Conservation (phyloP, 2,797 vertebrate genomes). For the Varecia variegata region DNA sequence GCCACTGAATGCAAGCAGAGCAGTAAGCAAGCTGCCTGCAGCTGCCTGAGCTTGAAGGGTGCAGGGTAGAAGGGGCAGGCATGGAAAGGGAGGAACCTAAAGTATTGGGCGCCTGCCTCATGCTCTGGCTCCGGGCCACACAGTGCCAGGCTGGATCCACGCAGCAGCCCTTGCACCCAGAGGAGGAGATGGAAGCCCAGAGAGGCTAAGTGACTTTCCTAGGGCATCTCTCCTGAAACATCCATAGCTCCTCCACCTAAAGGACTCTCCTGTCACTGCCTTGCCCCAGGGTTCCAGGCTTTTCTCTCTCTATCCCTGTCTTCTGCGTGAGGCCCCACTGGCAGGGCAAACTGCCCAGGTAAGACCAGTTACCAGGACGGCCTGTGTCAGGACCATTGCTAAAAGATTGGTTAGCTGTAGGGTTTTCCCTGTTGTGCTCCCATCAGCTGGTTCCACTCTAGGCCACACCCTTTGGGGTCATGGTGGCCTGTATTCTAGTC, state of each 20-base stretch:
- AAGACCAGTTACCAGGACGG: background rate
- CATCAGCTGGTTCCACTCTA: background rate
- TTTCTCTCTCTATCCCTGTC: background rate
- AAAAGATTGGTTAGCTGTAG: background rate
- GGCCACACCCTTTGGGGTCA: background rate
- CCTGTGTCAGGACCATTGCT: background rate
- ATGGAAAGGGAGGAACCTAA: background rate
- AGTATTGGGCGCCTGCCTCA: background rate
- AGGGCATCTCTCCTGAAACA: background rate
- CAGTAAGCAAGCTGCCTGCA: background rate
- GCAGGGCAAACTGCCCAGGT: background rate
- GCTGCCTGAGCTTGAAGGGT: background rate
- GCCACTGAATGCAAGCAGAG: background rate
- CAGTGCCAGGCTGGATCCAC: background rate
- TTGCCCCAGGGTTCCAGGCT: background rate
- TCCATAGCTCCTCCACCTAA: background rate
- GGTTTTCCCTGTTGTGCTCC: background rate
- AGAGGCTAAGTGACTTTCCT: background rate
- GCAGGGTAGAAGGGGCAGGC: background rate
- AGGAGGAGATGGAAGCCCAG: background rate
- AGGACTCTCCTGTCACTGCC: background rate
- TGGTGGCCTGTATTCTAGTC: background rate
- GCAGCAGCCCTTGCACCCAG: background rate
- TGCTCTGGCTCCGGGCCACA: background rate
- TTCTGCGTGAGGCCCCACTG: background rate